Base-by-base conservation (phyloP, 2,797 vertebrate species). In the Peromyscus nudipes region DNA sequence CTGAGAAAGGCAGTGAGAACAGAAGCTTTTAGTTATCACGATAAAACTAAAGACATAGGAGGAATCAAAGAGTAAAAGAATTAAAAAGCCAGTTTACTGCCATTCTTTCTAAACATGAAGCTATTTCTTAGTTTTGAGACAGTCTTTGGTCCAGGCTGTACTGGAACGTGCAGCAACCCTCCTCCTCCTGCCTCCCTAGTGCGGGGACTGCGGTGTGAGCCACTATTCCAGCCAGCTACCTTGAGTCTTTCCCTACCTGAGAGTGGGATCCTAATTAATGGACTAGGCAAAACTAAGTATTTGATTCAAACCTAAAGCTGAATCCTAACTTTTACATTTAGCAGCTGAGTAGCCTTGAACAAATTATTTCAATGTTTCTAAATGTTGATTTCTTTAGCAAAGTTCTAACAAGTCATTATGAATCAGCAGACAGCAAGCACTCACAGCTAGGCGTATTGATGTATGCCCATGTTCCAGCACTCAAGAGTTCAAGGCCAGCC, bases 341-440 rank as follows among this genome's bases (percentile, higher is more conserved):
- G 5, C 55, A 91, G 29, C 46, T 89, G 23, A 77, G 55, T 92
- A 40, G 91, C 27, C n/a, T 2, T 96, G 25, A n/a, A 43, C 49
- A 96, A 93, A 19, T 86, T 80, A 91, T 86, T 94, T 93, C 94
- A 93, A 75, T 55, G 43, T 87, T 7, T 92, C 67, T 69, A 57
- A 95, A 88, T 79, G 43, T 37, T 85, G 23, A 94, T 85, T 92
- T 97, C 67, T 64, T 96, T 92, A 87, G 64, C 31, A 94, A 69
- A 86, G 29, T 4, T 88, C 4, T 81, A 90, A 94, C 60, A 71
- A 52, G 4, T 40, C 80, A 4, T 67, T 16, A 89, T 62, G 64
- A 37, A 90, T 90, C 67, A 94, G 91, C 37, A 93, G 40, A 87
- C 1, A 80, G 29, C 14, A 96, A 95, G 46, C 29, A 92, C 21